Percentiles rank a stretch among this genome's conserved stretches.
Evolutionary conservation across 2,797 vertebrate species (phyloP).

Genomic region (Megaceryle alcyon): DNA sequence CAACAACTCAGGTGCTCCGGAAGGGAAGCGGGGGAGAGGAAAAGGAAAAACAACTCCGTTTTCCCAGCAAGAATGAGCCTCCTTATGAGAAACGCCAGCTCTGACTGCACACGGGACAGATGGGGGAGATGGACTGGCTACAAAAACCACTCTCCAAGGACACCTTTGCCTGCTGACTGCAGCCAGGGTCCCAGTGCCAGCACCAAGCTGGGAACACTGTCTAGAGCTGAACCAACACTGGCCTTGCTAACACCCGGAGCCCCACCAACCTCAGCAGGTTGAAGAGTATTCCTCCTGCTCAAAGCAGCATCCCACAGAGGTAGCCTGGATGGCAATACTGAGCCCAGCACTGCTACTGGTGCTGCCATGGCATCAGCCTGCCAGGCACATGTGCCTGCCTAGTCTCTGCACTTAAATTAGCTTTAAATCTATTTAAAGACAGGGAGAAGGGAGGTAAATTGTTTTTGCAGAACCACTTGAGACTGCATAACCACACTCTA

Average conservation of each 20-base stretch:
- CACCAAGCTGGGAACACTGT: neutral
- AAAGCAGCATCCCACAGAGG: neutral
- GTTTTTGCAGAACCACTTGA: neutral
- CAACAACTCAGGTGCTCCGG: neutral
- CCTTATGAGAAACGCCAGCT: neutral
- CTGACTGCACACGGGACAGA: too few relatives aligned
- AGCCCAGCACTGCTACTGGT: fast-evolving
- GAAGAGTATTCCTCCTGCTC: neutral
- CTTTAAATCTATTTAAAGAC: neutral
- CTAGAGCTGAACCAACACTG: fast-evolving
- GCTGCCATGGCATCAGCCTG: neutral
- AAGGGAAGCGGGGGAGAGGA: neutral
- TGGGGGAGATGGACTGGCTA: fast-evolving
- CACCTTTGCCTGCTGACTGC: neutral
- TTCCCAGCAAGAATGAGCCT: neutral
- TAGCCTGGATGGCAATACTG: fast-evolving
- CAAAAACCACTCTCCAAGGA: neutral
- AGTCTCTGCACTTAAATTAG: neutral
- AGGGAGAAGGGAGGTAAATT: neutral
- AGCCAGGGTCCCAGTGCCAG: fast-evolving
- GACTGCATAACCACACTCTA: neutral
- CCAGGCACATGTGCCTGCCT: fast-evolving
- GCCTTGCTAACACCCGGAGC: fast-evolving
- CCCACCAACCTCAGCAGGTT: fast-evolving
- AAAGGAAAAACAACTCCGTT: constrained; percentile 8